A percentile compares a stretch with the other conserved stretches of the same genome.
phyloP scores from a whole-genome alignment of 2,113 vertebrate genomes.

The Planiliza haematocheilus region DNA sequence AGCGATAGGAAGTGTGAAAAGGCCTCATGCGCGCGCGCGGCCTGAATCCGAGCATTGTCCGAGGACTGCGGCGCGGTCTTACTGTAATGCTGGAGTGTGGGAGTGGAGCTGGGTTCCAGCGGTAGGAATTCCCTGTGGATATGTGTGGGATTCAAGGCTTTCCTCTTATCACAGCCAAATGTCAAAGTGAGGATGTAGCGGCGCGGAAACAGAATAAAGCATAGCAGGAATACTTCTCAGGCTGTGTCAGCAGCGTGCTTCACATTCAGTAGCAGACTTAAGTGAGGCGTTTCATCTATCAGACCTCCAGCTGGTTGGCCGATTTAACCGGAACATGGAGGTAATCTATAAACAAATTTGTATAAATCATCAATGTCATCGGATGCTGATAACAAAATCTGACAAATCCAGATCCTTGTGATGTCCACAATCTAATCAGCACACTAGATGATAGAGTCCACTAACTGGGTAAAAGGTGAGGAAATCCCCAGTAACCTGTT shows the following conservation, averaged over 20 bases:
- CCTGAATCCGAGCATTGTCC: slow-evolving; percentile 89
- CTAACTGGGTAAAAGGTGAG: slow-evolving; percentile 38
- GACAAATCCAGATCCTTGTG: background rate
- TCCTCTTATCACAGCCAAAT: slow-evolving; percentile 83
- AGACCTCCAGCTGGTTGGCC: slow-evolving; percentile 65
- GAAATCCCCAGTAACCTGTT: slow-evolving; percentile 49
- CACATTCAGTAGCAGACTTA: slow-evolving; percentile 65
- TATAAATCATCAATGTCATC: background rate
- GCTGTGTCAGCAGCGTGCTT: slow-evolving; percentile 75
- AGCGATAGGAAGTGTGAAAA: slow-evolving; percentile 82
- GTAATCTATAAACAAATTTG: background rate
- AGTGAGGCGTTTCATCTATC: slow-evolving; percentile 42
- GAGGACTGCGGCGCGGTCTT: slow-evolving; percentile 51
- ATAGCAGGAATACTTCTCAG: slow-evolving; percentile 80
- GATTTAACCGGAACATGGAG: slow-evolving; percentile 34
- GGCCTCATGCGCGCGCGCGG: slow-evolving; percentile 84
- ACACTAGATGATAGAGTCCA: background rate
- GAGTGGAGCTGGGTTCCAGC: slow-evolving; percentile 64
- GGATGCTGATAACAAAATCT: background rate
- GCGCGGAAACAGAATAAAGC: slow-evolving; percentile 81
- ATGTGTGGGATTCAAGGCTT: slow-evolving; percentile 84
- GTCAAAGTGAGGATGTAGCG: slow-evolving; percentile 81
- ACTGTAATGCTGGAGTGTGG: slow-evolving; percentile 69
- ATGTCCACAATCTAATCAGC: background rate
- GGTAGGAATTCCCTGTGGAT: slow-evolving; percentile 82